Percentiles rank a stretch among this genome's conserved stretches.
These are phyloP conservation scores for Erythrocercus mccallii DNA, from an alignment of 2,113 vertebrate species.

Conservation along the genomic window DNA sequence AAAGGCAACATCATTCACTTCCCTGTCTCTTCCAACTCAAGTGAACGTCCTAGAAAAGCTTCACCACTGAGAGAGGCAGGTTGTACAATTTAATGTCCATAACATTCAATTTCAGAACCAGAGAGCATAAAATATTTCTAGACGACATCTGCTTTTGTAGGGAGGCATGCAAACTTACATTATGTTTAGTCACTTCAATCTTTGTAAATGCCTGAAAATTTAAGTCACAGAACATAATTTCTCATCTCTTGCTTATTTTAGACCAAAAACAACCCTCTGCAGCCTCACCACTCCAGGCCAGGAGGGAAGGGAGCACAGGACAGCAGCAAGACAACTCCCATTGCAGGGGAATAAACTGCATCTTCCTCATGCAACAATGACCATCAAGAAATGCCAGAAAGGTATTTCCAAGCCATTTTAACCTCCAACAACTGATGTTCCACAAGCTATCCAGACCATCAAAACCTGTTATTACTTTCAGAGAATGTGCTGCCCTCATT, in stretches of 20 bases:
- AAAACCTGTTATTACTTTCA: not conserved
- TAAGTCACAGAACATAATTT: not conserved
- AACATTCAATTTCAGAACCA: slow-evolving; percentile 7
- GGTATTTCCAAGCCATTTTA: not conserved
- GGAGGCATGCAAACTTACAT: not conserved
- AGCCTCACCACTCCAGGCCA: not conserved
- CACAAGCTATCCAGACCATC: not conserved
- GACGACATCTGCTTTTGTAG: not conserved
- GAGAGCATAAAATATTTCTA: slow-evolving; percentile 13
- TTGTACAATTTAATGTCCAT: not conserved
- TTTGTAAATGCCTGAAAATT: not conserved
- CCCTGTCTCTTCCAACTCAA: not conserved
- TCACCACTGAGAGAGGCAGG: not conserved
- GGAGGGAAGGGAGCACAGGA: not conserved
- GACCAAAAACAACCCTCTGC: not conserved
- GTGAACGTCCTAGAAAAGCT: not conserved
- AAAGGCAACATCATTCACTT: not conserved
- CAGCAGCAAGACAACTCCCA: not conserved
- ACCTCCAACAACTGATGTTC: not conserved
- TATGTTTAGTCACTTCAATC: not conserved
- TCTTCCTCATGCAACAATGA: not conserved
- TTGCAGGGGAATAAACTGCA: not conserved
- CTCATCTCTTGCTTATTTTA: not conserved
- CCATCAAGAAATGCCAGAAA: not conserved
- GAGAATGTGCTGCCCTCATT: not conserved